Evolutionary conservation across 2,113 vertebrate genomes (phyloP).

Genomic region (Alectura lathami): DNA sequence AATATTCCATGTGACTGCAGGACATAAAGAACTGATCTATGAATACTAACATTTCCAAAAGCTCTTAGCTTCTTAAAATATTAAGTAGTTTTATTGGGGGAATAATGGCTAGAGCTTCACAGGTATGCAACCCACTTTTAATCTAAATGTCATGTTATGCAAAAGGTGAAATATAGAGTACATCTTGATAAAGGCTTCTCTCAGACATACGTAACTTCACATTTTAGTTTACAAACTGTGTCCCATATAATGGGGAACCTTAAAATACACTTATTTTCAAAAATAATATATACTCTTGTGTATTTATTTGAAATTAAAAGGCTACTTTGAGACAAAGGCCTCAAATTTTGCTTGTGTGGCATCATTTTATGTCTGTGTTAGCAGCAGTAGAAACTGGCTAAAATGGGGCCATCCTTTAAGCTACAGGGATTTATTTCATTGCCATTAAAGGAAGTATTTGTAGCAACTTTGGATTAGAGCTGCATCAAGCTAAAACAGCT

Average conservation of each 20-base stretch:
- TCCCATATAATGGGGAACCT: conserved; percentile 75
- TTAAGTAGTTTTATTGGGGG: neutral
- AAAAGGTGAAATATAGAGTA: conserved; percentile 20
- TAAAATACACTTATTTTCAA: conserved; percentile 66
- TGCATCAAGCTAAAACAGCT: neutral
- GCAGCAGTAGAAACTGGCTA: conserved; percentile 58
- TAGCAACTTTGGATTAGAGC: neutral
- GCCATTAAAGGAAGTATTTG: neutral
- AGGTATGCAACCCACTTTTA: neutral
- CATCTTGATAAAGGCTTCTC: conserved; percentile 23
- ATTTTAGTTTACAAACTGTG: conserved; percentile 58
- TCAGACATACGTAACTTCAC: conserved; percentile 32
- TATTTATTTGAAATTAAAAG: conserved; percentile 62
- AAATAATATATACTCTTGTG: conserved; percentile 71
- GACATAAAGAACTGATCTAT: neutral
- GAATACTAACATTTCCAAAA: neutral
- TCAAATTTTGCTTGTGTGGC: conserved; percentile 43
- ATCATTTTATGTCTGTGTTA: conserved; percentile 23
- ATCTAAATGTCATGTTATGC: neutral
- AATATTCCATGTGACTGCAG: neutral
- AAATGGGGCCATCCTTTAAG: conserved; percentile 20
- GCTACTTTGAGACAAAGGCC: conserved; percentile 46
- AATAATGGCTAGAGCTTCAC: neutral
- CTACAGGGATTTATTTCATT: neutral
- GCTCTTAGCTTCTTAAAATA: neutral